Evolutionary conservation across 2,797 vertebrate species (phyloP).

Genomic region (Ciconia nigra): DNA sequence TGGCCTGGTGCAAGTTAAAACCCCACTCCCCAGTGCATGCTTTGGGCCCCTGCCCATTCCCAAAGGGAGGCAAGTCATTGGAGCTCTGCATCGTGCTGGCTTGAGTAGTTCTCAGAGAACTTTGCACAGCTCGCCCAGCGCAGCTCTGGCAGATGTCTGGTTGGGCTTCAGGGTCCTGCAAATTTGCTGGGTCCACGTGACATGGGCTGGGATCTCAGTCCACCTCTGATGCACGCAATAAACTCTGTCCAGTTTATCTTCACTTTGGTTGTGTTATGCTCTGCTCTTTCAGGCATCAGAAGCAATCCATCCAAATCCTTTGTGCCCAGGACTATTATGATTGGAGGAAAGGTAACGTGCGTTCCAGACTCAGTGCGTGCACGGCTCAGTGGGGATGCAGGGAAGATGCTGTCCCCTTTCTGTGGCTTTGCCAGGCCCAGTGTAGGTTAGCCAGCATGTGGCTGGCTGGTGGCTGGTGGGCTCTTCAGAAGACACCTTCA

Average conservation of each 20-base stretch:
- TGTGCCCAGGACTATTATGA: constrained; percentile 87
- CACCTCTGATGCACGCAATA: fast-evolving
- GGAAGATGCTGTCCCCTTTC: not conserved
- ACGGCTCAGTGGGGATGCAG: not conserved
- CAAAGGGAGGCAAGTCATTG: not conserved
- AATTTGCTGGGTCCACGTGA: not conserved
- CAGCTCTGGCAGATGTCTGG: not conserved
- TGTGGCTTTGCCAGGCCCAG: not conserved
- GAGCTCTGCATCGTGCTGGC: not conserved
- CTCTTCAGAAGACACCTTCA: not conserved
- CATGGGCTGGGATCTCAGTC: not conserved
- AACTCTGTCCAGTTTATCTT: not conserved
- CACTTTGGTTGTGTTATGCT: not conserved
- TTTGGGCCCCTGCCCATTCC: not conserved
- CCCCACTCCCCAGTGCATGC: not conserved
- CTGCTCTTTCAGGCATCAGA: constrained; percentile 80
- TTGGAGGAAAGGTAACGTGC: constrained; percentile 84
- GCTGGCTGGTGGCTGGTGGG: not conserved
- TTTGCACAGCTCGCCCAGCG: not conserved
- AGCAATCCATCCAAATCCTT: constrained; percentile 80
- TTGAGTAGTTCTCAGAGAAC: not conserved
- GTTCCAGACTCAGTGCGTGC: fast-evolving
- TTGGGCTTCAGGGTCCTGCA: not conserved
- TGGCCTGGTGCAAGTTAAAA: not conserved
- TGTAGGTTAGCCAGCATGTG: not conserved